Base-by-base conservation (phyloP, 2,888 invertebrate genomes). In the Girardia tigrina region DNA sequence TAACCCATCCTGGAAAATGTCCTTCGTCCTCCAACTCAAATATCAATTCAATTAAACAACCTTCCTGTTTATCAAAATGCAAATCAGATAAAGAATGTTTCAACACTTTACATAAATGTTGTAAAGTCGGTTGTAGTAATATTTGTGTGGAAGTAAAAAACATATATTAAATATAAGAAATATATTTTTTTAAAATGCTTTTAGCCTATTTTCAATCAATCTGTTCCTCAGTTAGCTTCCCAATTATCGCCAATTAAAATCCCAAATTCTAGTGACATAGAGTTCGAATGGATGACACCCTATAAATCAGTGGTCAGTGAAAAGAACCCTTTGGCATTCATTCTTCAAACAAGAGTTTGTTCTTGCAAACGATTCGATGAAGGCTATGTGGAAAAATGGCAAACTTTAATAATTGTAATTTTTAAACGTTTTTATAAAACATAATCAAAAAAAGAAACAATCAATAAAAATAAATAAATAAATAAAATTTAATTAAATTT, bases 81-180 rank as follows among this genome's bases (percentile, higher is more conserved):
- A 56, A 56, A 56, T 56, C 56, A 56, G 75, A 75, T 26, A 71
- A 69, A 27, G 75, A 75, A 69, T 75, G 75, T 70, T 75, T 70
- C 26, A 75, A 75, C 20, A 26, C 72, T 14, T 70, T 75, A 26
- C 70, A 75, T 16, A 73, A 72, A 56, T 75, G 75, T 29, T 75
- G 75, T 27, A 69, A 27, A 75, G 16, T 70, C 16, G 75, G 75
- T 1, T 75, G 75, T 26, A 29, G 29, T 26, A 70, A 56, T 73
- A 20, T 73, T 16, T 75, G 75, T 74, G 42, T 74, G 6, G 26
- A 74, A 28, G 74, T 74, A 42, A 56, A n/a, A 20, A 6, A 36
- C 16, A 12, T 36, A 36, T 36, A 8, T 36, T 36, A 12, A 16
- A 36, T 36, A 16, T 36, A 12, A 36, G 16, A 12, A 36, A 36